These are phyloP conservation scores for Himalopsyche japonica DNA, from an alignment of 2,888 invertebrate species.

Conservation along the genomic window DNA sequence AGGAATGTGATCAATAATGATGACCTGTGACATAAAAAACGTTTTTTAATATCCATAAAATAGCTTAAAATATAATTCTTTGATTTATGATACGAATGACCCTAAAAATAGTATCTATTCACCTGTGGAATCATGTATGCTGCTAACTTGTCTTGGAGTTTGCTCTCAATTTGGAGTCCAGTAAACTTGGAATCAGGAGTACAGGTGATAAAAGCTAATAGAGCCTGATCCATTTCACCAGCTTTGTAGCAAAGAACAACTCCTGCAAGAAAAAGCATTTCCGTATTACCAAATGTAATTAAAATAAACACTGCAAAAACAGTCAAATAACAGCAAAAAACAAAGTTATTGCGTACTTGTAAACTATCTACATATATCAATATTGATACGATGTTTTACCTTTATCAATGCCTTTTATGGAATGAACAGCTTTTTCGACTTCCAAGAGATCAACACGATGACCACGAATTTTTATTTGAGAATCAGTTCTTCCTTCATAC, in stretches of 20 bases:
- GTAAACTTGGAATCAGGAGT: conserved; percentile 52
- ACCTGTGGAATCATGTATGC: conserved; percentile 82
- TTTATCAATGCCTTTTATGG: conserved; percentile 70
- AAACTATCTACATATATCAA: neutral
- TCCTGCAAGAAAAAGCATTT: conserved; percentile 45
- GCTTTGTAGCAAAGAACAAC: conserved; percentile 80
- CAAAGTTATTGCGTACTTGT: too few relatives aligned
- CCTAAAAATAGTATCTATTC: conserved; percentile 11
- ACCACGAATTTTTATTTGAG: conserved; percentile 84
- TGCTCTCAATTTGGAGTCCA: conserved; percentile 67
- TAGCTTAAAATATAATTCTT: neutral
- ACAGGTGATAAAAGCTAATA: conserved; percentile 70
- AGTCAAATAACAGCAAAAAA: too few relatives aligned
- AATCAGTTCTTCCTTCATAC: conserved; percentile 83
- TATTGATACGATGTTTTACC: conserved; percentile 46
- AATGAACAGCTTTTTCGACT: conserved; percentile 73
- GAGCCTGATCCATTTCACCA: conserved; percentile 71
- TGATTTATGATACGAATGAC: neutral
- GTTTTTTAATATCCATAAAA: neutral
- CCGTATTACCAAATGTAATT: neutral
- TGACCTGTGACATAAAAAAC: conserved; percentile 54
- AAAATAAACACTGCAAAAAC: too few relatives aligned
- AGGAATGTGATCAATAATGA: conserved; percentile 75
- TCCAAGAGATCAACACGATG: conserved; percentile 84
- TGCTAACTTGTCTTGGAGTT: conserved; percentile 67